phyloP scores from a whole-genome alignment of 2,888 invertebrate genomes.

The Oxycera nigricornis region DNA sequence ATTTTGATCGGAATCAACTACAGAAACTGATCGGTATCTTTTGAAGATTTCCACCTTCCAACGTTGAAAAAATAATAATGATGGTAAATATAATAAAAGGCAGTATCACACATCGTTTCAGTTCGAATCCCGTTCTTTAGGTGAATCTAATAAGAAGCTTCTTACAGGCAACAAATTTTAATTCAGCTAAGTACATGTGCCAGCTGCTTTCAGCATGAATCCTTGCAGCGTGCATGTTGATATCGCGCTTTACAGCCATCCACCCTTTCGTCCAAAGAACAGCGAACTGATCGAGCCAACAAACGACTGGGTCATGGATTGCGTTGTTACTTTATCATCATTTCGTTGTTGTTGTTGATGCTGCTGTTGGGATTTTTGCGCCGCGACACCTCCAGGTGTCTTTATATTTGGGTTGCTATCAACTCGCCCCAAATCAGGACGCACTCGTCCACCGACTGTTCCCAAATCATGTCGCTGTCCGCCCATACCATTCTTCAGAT shows the following conservation, averaged over 20 bases:
- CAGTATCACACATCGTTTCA: too few species aligned
- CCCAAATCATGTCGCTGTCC: conserved; percentile 69
- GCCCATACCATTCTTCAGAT: conserved; percentile 64
- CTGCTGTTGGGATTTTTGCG: conserved; percentile 33
- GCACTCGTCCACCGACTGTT: conserved; percentile 59
- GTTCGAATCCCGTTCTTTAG: neutral
- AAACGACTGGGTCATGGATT: conserved; percentile 62
- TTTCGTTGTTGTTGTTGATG: conserved; percentile 51
- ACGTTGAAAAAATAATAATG: too few species aligned
- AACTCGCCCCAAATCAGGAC: conserved; percentile 55
- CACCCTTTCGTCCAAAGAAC: conserved; percentile 85
- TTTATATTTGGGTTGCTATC: conserved; percentile 43
- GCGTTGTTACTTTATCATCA: conserved; percentile 35
- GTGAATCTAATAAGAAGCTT: neutral
- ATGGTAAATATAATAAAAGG: too few species aligned
- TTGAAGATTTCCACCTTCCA: too few species aligned
- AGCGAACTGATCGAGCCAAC: conserved; percentile 81
- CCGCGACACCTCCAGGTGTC: conserved; percentile 35
- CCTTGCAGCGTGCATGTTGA: neutral
- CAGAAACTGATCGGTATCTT: too few species aligned
- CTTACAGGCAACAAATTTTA: neutral
- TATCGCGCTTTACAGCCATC: conserved; percentile 68
- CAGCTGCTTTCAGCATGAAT: neutral
- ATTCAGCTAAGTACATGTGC: neutral
- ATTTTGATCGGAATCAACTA: too few species aligned